phyloP scores from a whole-genome alignment of 2,888 invertebrate species.

The Ormyrus nitidulus region DNA sequence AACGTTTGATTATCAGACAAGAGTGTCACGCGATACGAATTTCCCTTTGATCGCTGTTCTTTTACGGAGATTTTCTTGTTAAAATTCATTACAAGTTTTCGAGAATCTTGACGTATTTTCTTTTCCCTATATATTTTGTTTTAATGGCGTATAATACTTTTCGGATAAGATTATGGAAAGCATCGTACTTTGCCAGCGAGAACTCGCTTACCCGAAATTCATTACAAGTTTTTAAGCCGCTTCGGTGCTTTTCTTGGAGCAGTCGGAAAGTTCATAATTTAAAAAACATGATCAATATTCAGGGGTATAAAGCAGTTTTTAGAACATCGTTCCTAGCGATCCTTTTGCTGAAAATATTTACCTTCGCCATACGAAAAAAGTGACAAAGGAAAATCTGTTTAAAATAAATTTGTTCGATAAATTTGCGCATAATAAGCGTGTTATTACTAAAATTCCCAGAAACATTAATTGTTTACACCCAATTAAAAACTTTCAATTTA shows the following conservation, averaged over 20 bases:
- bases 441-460: neutral
- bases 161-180: constrained; percentile 44
- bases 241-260: neutral
- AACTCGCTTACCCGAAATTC: constrained; percentile 36
- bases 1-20: constrained; percentile 44
- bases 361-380: too few species aligned
- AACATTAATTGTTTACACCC: too few species aligned
- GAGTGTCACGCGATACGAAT: constrained; percentile 34
- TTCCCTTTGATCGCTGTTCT: constrained; percentile 32
- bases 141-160: constrained; percentile 40
- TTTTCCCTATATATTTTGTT: constrained; percentile 14
- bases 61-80: constrained; percentile 46
- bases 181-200: constrained; percentile 26
- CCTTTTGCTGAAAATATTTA: too few species aligned
- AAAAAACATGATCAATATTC: neutral
- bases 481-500: too few species aligned
- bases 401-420: too few species aligned
- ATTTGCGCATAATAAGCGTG: too few species aligned
- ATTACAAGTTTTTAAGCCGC: constrained; percentile 42
- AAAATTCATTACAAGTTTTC: constrained; percentile 54
- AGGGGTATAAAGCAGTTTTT: too few species aligned
- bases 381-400: too few species aligned
- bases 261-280: neutral
- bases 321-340: too few species aligned
- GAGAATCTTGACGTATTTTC: constrained; percentile 20